Base-by-base conservation (phyloP, 92 coral and sea anemone genomes). In the Bergia sp. region DNA sequence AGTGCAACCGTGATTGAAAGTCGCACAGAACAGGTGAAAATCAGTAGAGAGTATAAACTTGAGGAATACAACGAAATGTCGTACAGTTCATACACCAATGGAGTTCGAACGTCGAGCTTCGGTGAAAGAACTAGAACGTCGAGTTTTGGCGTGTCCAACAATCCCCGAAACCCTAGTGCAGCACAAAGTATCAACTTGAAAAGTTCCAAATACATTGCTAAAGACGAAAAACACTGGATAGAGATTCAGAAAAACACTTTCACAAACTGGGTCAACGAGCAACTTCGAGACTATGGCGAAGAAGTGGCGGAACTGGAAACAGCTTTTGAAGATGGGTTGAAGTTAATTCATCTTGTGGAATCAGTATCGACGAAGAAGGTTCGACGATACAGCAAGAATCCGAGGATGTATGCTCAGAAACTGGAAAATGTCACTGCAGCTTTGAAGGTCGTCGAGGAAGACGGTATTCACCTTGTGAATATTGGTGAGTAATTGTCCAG, bases 201-300 rank as follows among this genome's bases (percentile, higher is more conserved):
- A 80, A 94, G 98, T 86, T 95, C 98, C 3, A 83, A 90, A 23
- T 91, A 95, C 69, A 91, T 95, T 73, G 96, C 96, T 38, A 87
- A 89, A 15, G 87, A 94, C 64, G 97, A 95, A 84, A 94, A 96
- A 90, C 96, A 95, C 82, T 97, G 99, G 99, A 90, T 97, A 36
- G 96, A 95, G 67, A 90, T 94, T 45, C 99, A 97, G 78, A 95
- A 91, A 91, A 92, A 88, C 58, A 96, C 99, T 0, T 97, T 97
- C 83, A 95, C 95, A 16, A 97, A 97, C 64, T 97, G 99, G 99
- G 91, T 92, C n/a, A 96, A 93, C 78, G 98, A 91, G 47, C 96
- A 95, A 39, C 76, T 97, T 53, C 82, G 93, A 21, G 89, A 90
- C 3, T 92, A 92, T 67, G 96, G 95, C 64, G 93, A 92, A 15